A percentile compares a stretch with the other conserved stretches of the same genome.
These are phyloP conservation scores for Anas bahamensis DNA, from an alignment of 2,797 vertebrate genomes.

Conservation along the genomic window DNA sequence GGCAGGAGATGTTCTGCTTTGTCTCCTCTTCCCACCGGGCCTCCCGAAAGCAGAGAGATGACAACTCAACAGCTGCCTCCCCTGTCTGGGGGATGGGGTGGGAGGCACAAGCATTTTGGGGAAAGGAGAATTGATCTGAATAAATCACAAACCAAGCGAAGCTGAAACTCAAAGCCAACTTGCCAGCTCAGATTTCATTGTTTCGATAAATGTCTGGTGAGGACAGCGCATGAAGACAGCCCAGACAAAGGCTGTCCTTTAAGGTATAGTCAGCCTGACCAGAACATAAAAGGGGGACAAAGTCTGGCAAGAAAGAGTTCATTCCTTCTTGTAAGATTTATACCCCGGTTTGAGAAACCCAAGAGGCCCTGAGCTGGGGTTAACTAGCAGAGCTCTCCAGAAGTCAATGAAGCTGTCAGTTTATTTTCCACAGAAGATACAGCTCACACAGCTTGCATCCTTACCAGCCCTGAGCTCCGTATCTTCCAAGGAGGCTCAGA, in stretches of 20 bases:
- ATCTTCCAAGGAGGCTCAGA: not conserved
- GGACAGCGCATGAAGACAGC: not conserved
- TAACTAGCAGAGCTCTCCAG: not conserved
- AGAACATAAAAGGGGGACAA: not conserved
- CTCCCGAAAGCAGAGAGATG: not conserved
- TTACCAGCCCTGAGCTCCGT: not conserved
- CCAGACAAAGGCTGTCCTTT: not conserved
- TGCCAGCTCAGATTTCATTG: not conserved
- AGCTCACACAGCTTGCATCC: not conserved
- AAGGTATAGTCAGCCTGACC: not conserved
- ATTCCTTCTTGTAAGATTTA: not conserved
- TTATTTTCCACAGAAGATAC: not conserved
- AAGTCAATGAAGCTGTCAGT: not conserved
- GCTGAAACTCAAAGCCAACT: not conserved
- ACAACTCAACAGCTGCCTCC: conserved; percentile 31
- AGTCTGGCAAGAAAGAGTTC: not conserved
- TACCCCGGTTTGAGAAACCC: not conserved
- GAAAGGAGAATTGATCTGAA: not conserved
- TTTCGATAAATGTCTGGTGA: not conserved
- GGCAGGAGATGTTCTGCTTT: conserved; percentile 26
- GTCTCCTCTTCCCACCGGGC: conserved; percentile 28
- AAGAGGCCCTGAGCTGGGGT: not conserved
- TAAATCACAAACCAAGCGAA: not conserved
- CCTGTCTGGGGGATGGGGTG: not conserved
- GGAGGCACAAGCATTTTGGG: not conserved